Conservation (phyloP, 92 coral and sea anemone genomes). For the Montipora capitata region DNA sequence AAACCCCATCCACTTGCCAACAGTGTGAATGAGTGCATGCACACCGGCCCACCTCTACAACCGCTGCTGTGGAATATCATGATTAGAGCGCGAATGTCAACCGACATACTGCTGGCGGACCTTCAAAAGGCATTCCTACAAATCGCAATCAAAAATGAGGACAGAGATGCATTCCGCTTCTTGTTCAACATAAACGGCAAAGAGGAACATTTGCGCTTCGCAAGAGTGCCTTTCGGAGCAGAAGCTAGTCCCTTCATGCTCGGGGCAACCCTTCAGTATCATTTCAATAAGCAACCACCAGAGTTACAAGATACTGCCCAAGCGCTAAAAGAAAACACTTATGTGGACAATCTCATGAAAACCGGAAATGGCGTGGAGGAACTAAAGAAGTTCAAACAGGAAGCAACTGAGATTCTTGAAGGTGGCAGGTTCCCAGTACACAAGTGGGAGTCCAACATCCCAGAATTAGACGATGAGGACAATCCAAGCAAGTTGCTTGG, state of each 20-base stretch:
- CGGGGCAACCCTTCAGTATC: no score
- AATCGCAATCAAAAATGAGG: no score
- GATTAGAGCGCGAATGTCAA: no score
- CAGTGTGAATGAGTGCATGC: no score
- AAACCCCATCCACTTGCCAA: slow-evolving; percentile 72
- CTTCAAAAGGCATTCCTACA: no score
- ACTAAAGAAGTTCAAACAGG: slow-evolving; percentile 22
- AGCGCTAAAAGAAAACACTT: not conserved
- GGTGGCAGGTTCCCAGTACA: slow-evolving; percentile 60
- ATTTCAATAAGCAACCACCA: no score
- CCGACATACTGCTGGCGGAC: no score
- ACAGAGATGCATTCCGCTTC: slow-evolving; percentile 4
- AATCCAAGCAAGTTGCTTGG: slow-evolving; percentile 67
- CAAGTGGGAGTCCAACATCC: slow-evolving; percentile 62
- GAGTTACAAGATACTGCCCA: not conserved
- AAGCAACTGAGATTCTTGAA: slow-evolving; percentile 45
- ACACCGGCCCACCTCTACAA: no score
- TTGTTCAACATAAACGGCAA: not conserved
- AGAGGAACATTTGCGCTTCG: not conserved
- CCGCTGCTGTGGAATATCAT: no score
- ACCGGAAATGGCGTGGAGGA: not conserved
- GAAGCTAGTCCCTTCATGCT: no score
- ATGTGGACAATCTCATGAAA: not conserved
- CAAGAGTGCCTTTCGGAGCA: no score
- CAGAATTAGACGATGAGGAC: slow-evolving; percentile 43